Conservation (phyloP, 1,140 invertebrate genomes). For the Sinonovacula constricta region DNA sequence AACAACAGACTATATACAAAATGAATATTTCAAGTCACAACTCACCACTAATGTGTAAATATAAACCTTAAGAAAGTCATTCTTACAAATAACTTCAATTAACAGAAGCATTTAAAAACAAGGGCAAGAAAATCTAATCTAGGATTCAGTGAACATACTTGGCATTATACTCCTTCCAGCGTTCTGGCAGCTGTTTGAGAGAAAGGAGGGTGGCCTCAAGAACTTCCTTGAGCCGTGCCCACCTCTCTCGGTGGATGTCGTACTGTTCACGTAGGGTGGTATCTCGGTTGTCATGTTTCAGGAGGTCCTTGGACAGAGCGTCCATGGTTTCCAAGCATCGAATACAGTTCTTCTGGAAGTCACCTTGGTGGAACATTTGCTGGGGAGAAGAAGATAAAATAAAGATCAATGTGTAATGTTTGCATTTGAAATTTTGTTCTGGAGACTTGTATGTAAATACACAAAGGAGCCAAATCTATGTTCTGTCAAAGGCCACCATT, state of each 20-base stretch:
- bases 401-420: too few relatives aligned
- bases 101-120: too few relatives aligned
- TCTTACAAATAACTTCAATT: background rate
- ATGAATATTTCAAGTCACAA: background rate
- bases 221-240: conserved; percentile 85
- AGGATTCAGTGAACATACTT: too few relatives aligned
- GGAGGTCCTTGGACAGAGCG: conserved; percentile 83
- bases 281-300: conserved; percentile 83
- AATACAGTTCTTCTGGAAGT: conserved; percentile 85
- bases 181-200: conserved; percentile 91
- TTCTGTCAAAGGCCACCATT: too few relatives aligned
- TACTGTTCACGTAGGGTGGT: conserved; percentile 80
- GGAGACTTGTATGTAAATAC: too few relatives aligned
- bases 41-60: background rate
- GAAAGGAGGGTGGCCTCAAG: conserved; percentile 87
- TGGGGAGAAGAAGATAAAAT: conserved; percentile 64
- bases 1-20: background rate
- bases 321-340: conserved; percentile 87
- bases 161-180: conserved; percentile 91
- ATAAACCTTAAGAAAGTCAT: background rate
- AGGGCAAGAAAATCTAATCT: too few relatives aligned
- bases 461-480: too few relatives aligned
- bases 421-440: too few relatives aligned
- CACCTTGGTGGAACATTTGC: conserved; percentile 83
- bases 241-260: conserved; percentile 85